Evolutionary conservation across 2,888 invertebrate species (phyloP), one percentile per base, ranked within the genome.

Genomic region (Drosophila mulleri): DNA sequence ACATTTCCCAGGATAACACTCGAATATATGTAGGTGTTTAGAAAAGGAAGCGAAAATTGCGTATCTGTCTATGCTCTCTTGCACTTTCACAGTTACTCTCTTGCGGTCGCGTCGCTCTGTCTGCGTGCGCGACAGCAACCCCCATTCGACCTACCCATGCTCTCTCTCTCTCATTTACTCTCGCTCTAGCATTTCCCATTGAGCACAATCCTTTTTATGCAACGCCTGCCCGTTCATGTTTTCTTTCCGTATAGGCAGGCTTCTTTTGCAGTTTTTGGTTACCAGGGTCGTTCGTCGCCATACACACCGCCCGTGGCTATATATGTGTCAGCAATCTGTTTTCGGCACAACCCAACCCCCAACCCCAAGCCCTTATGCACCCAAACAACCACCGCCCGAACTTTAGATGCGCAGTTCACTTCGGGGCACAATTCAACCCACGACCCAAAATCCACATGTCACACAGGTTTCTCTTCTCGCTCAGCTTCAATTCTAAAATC

Each of bases 221-320:
- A 67, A 65, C 47, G 65, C 53, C 32, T 56, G 54, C 35, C 16
- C 53, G 52, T 20, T 61, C 48, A 26, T 65, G 39, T 20, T 48
- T 58, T 58, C 45, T 14, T 57, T 45, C 35, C 44, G 35, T 23
- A 37, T 58, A 23, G 3, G n/a, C 45, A 62, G 29, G 54, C 72
- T 72, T 57, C 67, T 78, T 64, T 76, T 42, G 58, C 54, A 72
- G 59, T 78, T 67, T 81, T 75, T 75, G 80, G 83, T 86, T 78
- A 78, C 87, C 77, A 83, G 81, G 83, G 81, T 68, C 81, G 81
- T 59, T 68, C 81, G 81, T 59, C 66, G 64, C 47, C 67, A 67
- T 29, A 42, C 60, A 42, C 59, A 67, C 58, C 67, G 69, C 78
- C 80, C 70, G 67, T 57, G 59, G 80, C 74, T 65, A 80, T 80